Evolutionary conservation across 2,888 invertebrate genomes (phyloP), one percentile per base, ranked within the genome.

Genomic region (Pammene fasciana): DNA sequence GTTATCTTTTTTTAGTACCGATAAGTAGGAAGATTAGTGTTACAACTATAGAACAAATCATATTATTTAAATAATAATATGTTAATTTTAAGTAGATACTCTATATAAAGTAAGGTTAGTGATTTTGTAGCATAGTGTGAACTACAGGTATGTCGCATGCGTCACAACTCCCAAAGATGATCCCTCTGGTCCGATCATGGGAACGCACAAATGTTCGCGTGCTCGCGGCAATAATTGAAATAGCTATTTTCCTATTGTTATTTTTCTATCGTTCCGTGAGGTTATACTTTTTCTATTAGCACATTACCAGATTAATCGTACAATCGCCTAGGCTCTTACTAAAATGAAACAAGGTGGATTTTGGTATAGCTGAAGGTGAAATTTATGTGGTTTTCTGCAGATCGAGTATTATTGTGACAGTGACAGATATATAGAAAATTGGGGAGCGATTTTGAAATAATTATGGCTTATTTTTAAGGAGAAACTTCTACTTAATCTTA

Each of bases 161-260:
- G 48, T 16, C 38, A 48, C 34, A 16, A 46, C 13, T 46, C 50
- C 50, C 10, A 5, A 59, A 64, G 56, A 68, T 46, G 41, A 48
- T 55, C 38, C 48, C 59, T 61, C 60, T 50, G 68, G 72, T 71
- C 75, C 75, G 84, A 86, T 85, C 83, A 88, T 90, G 91, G 87
- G 91, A 91, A 89, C 75, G 71, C 70, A 73, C 90, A 88, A 86
- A 82, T 91, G 90, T 78, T 90, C 84, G 90, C 90, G 90, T 90
- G 90, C 78, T 75, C 73, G 60, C 70, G 66, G 82, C 84, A 85
- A 89, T 90, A 88, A 90, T 90, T 89, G 90, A 86, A 87, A 86
- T 84, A 80, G 83, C 71, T 78, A 66, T 80, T 77, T 82, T 82
- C 79, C 79, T 82, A 83, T 85, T 83, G 78, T 79, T 82, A 82